Evolutionary conservation across 2,888 invertebrate species (phyloP).

Genomic region (Pocota personata): DNA sequence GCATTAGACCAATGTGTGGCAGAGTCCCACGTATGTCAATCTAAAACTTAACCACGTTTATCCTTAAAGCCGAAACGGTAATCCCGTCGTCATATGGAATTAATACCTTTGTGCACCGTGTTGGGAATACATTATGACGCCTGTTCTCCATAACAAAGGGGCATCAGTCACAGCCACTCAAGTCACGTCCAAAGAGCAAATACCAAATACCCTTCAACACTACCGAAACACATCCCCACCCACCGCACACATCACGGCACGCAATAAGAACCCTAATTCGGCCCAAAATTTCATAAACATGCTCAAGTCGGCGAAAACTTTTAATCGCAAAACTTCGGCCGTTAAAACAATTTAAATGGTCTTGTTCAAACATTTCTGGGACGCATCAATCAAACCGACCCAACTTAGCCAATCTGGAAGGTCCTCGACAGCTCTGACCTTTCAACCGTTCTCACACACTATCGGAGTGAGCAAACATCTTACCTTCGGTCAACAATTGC

Average conservation of each 20-base stretch:
- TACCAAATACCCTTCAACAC: constrained; percentile 56
- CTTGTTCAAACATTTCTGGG: constrained; percentile 52
- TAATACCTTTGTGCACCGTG: constrained; percentile 55
- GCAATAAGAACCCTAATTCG: constrained; percentile 29
- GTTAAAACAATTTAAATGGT: constrained; percentile 60
- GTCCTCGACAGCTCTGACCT: constrained; percentile 21
- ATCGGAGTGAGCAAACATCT: constrained; percentile 27
- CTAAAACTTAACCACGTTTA: constrained; percentile 8
- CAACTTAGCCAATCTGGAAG: constrained; percentile 26
- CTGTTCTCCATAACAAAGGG: constrained; percentile 32
- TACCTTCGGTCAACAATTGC: constrained; percentile 48
- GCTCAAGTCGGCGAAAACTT: constrained; percentile 33
- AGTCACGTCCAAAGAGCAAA: constrained; percentile 52
- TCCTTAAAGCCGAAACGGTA: constrained; percentile 18
- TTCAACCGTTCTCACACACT: constrained; percentile 2
- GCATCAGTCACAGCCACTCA: constrained; percentile 64
- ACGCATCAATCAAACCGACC: constrained; percentile 62
- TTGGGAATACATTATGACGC: constrained; percentile 53
- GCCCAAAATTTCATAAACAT: constrained; percentile 34
- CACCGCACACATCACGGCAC: neutral
- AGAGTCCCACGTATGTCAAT: constrained; percentile 16
- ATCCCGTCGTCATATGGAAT: constrained; percentile 25
- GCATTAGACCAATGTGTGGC: constrained; percentile 23
- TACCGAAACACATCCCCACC: neutral
- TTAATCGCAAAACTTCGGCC: constrained; percentile 66